A percentile compares a stretch with the other conserved stretches of the same genome.
phyloP scores from a whole-genome alignment of 2,888 invertebrate species.

The Lepidochrysops patricia region DNA sequence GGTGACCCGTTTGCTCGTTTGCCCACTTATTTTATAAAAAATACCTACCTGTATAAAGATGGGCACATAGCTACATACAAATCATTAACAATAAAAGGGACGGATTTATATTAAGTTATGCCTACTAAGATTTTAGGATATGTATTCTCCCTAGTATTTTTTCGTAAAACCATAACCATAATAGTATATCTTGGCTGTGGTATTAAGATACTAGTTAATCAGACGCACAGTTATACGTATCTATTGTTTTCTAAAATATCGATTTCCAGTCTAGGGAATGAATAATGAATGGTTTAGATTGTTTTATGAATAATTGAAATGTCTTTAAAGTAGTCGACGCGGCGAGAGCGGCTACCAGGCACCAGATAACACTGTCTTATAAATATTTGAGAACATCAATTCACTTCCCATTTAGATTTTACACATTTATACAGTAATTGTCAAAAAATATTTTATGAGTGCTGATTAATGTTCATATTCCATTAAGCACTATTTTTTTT shows the following conservation, averaged over 20 bases:
- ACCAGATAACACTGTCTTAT: background rate
- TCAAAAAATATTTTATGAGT: background rate
- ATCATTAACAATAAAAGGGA: too few species aligned
- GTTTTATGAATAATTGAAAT: conserved; percentile 1
- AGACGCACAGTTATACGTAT: too few species aligned
- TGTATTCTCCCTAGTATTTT: too few species aligned
- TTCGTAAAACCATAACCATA: too few species aligned
- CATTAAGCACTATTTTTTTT: background rate
- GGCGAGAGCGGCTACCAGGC: background rate
- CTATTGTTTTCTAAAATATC: background rate
- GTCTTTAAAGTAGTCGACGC: background rate
- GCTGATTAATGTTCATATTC: background rate
- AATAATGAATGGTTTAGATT: background rate
- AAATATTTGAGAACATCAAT: background rate
- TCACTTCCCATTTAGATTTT: background rate
- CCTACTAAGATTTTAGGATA: too few species aligned
- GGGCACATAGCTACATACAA: too few species aligned
- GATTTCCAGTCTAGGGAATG: background rate
- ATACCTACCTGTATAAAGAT: too few species aligned
- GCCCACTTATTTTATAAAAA: too few species aligned
- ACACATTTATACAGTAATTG: background rate
- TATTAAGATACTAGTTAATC: too few species aligned
- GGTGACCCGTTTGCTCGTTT: too few species aligned
- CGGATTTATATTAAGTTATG: too few species aligned
- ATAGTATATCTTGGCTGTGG: too few species aligned